Evolutionary conservation across 2,797 vertebrate genomes (phyloP).

Genomic region (Valencia hispanica): DNA sequence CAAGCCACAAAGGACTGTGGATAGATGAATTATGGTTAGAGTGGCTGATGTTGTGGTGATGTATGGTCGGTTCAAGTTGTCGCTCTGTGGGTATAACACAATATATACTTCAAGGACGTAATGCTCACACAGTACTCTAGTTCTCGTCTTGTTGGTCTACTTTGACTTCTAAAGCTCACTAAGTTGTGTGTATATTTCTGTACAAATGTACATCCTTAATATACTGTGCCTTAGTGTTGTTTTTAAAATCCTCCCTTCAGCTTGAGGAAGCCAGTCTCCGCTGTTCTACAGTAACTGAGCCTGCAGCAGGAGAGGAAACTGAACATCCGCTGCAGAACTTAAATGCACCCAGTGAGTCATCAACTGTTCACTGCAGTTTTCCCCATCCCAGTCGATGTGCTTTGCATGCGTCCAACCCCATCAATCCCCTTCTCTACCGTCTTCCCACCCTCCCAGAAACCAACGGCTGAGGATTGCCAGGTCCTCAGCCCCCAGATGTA

Average conservation of each 20-base stretch:
- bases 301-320: slow-evolving; percentile 19
- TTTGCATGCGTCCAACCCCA: slow-evolving; percentile 27
- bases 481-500: slow-evolving; percentile 39
- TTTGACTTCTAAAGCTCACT: background rate
- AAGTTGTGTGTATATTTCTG: background rate
- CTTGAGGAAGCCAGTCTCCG: slow-evolving; percentile 31
- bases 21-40: slow-evolving; percentile 50
- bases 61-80: slow-evolving; percentile 26
- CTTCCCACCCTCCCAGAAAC: background rate
- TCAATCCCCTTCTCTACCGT: slow-evolving; percentile 1
- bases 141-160: background rate
- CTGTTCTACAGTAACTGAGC: slow-evolving; percentile 7
- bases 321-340: slow-evolving; percentile 31
- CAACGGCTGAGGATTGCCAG: slow-evolving; percentile 54
- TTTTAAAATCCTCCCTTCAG: slow-evolving; percentile 16
- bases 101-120: slow-evolving; percentile 13
- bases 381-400: slow-evolving; percentile 25
- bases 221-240: background rate
- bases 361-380: slow-evolving; percentile 34
- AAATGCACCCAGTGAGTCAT: slow-evolving; percentile 36
- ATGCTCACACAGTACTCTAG: background rate
- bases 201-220: background rate
- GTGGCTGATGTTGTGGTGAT: slow-evolving; percentile 36
- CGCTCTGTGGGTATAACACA: slow-evolving; percentile 11
- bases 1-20: slow-evolving; percentile 49